Evolutionary conservation across 2,113 vertebrate species (phyloP), one percentile per base, ranked within the genome.

Genomic region (Hirundichthys speculiger): DNA sequence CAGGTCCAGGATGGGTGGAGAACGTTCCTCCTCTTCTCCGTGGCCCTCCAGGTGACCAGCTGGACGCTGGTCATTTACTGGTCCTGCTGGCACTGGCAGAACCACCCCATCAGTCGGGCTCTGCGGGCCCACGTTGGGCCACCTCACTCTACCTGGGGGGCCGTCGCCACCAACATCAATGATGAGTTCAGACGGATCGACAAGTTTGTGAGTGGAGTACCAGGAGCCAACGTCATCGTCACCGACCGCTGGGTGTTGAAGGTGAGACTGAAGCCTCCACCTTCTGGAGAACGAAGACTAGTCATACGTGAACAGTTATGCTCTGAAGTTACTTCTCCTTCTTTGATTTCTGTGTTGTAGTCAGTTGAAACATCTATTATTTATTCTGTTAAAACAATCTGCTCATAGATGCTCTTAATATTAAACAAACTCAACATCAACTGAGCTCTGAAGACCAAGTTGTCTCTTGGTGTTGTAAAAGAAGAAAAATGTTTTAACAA

Each of bases 171-270:
- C 53, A 96, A 91, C 9, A 83, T 99, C 88, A 96, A 98, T 80
- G 94, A 77, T 0, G 97, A 99, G 84, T 99, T 98, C 72, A 91
- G 95, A 13, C 91, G 93, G 58, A 96, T 99, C 0, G 97, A 99
- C 68, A 99, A 98, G 85, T 98, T 99, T 69, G 94, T 95, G 3
- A 94, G 94, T 0, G 97, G 97, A 7, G 92, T 90, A 0, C 92
- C 94, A 0, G 95, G 94, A 25, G 95, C 95, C 0, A 87, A 96
- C 19, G 94, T 98, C 19, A 93, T 99, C 0, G 92, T 98, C 13
- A 99, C 97, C 0, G 96, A 99, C 89, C 94, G 91, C 0, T 99
- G 97, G 97, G 94, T 99, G 60, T 91, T 90, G 25, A 90, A 89
- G 79, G 88, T 83, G 57, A 64, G 69, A 2, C 5, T 3, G 5